These are phyloP conservation scores for Bombus consobrinus DNA, from an alignment of 1,140 invertebrate genomes.

Conservation along the genomic window DNA sequence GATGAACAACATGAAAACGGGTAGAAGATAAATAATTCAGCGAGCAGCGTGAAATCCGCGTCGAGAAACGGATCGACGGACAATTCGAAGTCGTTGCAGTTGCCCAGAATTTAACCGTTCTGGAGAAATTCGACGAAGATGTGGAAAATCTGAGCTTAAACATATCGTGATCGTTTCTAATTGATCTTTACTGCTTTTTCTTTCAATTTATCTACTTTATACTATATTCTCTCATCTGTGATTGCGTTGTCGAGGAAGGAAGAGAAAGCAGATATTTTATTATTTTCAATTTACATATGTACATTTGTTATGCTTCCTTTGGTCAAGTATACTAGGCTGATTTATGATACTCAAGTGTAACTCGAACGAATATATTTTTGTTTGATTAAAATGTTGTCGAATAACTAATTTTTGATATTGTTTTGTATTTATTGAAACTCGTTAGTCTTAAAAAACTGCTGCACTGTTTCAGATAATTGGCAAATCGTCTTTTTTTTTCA, in stretches of 20 bases:
- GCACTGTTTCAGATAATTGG: neutral
- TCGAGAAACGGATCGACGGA: neutral
- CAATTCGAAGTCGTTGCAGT: neutral
- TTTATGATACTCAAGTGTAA: neutral
- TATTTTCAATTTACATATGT: neutral
- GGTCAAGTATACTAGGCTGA: neutral
- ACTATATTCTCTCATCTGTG: neutral
- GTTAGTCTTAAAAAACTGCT: neutral
- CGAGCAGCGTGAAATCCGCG: neutral
- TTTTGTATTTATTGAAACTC: neutral
- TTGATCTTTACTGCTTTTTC: neutral
- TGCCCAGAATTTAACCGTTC: neutral
- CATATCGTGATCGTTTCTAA: neutral
- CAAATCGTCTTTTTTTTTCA: neutral
- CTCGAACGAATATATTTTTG: neutral
- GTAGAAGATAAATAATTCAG: conserved; percentile 25
- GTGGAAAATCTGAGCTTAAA: too few species aligned
- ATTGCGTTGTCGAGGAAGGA: neutral
- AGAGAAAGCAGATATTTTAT: neutral
- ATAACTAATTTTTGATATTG: neutral
- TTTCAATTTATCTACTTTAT: neutral
- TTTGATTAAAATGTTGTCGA: neutral
- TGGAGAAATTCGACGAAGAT: neutral
- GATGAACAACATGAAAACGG: neutral
- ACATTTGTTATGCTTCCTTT: too few species aligned